Evolutionary conservation across 2,888 invertebrate genomes (phyloP), one percentile per base, ranked within the genome.

Genomic region (Acleris holmiana): DNA sequence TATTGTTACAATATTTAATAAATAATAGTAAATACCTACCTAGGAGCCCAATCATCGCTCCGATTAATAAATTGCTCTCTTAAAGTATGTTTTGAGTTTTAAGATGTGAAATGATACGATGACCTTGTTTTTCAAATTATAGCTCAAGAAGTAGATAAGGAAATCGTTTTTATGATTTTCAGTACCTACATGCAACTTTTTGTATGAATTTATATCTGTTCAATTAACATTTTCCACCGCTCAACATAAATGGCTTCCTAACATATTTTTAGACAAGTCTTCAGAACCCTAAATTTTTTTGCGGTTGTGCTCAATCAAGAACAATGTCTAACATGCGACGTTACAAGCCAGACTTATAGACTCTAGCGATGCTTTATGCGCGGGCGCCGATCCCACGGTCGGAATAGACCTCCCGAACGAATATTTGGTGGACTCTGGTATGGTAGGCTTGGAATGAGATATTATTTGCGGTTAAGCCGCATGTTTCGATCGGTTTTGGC

Each of bases 241-340:
- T 25, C 23, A 25, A 6, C 23, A 29, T 29, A 8, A 44, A 44
- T n/a, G n/a, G n/a, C n/a, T n/a, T n/a, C n/a, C n/a, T n/a, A n/a
- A n/a, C n/a, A n/a, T n/a, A n/a, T 15, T 44, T 44, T 7, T 44
- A 44, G 44, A 44, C 10, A 15, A n/a, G 29, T 1, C 17, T 1
- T 15, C 63, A 47, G 63, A 64, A 64, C 64, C 64, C 54, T 10
- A 7, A 15, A 4, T 80, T 83, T 76, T 72, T 69, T 65, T 77
- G 68, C 70, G 77, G 76, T 84, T 85, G 86, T 85, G 80, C 76
- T 29, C 29, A 29, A 67, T 65, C 72, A 69, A 69, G 82, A 82
- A 84, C 82, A 82, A 81, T 85, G 83, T 84, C 79, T 73, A 70
- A 71, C 73, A 73, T 76, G 78, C 79, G 80, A 85, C 85, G n/a